phyloP scores from a whole-genome alignment of 2,113 vertebrate species.

The Riparia riparia region DNA sequence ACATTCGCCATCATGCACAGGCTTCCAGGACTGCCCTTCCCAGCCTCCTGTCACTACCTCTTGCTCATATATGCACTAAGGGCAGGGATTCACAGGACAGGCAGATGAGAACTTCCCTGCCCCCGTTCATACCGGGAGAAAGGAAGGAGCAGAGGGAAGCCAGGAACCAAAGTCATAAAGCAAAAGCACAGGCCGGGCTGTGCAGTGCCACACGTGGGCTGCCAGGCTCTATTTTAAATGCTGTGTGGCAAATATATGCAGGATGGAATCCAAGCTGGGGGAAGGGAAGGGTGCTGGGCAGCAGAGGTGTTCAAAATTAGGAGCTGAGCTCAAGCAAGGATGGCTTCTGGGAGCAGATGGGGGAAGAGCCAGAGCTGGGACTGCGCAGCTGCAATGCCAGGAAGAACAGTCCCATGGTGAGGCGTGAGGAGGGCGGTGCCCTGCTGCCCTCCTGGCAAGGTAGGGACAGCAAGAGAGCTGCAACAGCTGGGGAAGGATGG shows the following conservation, averaged over 20 bases:
- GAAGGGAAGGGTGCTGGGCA: constrained; percentile 54
- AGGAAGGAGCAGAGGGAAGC: neutral
- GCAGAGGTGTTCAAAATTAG: constrained; percentile 59
- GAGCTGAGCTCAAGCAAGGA: constrained; percentile 58
- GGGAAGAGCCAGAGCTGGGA: neutral
- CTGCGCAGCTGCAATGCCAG: neutral
- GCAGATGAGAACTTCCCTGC: neutral
- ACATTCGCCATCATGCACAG: neutral
- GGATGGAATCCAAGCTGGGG: constrained; percentile 53
- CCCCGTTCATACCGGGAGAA: neutral
- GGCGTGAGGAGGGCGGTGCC: neutral
- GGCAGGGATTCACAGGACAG: neutral
- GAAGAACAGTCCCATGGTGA: fast-evolving
- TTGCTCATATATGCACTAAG: neutral
- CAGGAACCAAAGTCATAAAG: neutral
- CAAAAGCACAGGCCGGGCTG: constrained; percentile 19
- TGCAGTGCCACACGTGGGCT: constrained; percentile 46
- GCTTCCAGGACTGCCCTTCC: neutral
- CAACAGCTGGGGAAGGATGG: fast-evolving
- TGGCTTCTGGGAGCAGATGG: constrained; percentile 51
- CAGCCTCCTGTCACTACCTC: neutral
- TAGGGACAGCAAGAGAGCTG: neutral
- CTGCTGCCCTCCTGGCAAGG: neutral
- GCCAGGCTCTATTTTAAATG: constrained; percentile 68
- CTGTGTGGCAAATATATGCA: constrained; percentile 64